A percentile compares a stretch with the other conserved stretches of the same genome.
Conservation (phyloP, 2,797 vertebrate species). For the Columba guinea region DNA sequence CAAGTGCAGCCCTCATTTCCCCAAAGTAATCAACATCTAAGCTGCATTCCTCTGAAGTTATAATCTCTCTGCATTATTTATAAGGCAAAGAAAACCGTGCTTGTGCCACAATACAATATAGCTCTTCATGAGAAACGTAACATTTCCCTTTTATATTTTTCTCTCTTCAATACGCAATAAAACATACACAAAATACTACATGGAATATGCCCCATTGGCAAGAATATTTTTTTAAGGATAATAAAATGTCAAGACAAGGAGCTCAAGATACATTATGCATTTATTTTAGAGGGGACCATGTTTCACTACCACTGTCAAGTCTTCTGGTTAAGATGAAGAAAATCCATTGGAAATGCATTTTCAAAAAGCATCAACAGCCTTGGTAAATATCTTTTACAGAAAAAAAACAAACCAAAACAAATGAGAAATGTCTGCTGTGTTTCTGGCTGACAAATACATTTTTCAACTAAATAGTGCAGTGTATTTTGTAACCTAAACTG, state of each 20-base stretch:
- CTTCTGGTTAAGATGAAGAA: slow-evolving; percentile 15
- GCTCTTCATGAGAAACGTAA: neutral
- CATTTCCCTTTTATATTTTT: neutral
- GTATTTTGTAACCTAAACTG: slow-evolving; percentile 13
- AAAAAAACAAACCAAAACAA: neutral
- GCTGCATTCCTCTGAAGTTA: neutral
- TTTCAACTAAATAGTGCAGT: neutral
- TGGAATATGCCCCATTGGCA: neutral
- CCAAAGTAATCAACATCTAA: neutral
- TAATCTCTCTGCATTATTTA: neutral
- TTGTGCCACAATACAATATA: neutral
- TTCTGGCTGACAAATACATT: neutral
- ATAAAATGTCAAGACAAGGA: neutral
- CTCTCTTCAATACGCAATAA: neutral
- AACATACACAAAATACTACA: neutral
- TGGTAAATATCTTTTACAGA: neutral
- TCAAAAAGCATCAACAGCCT: neutral
- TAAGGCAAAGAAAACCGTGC: neutral
- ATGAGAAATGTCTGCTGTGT: neutral
- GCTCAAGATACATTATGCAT: neutral
- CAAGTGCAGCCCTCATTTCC: neutral
- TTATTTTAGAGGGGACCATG: neutral
- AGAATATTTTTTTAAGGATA: slow-evolving; percentile 11
- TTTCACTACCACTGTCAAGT: neutral
- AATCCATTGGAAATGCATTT: slow-evolving; percentile 38